Evolutionary conservation across 2,888 invertebrate genomes (phyloP).

Genomic region (Lysandra coridon): DNA sequence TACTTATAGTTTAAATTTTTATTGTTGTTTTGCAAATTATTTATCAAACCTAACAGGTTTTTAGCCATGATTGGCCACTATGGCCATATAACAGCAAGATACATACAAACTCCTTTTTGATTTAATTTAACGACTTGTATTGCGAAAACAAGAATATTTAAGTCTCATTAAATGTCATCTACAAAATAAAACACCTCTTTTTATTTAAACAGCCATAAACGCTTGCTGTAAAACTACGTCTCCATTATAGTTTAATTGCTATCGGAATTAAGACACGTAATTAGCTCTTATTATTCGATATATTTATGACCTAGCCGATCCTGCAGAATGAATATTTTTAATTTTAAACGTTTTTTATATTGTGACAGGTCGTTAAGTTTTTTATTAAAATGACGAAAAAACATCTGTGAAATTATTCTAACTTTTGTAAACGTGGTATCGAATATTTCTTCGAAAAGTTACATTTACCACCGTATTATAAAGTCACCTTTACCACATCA

Average conservation of each 20-base stretch:
- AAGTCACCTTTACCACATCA: neutral
- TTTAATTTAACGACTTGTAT: constrained; percentile 1
- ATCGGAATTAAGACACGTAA: constrained; percentile 10
- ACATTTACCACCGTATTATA: neutral
- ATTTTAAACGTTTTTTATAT: neutral
- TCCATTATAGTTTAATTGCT: constrained; percentile 28
- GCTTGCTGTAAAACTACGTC: constrained; percentile 22
- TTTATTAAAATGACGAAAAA: neutral
- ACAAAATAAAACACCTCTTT: constrained; percentile 20
- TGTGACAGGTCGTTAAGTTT: neutral
- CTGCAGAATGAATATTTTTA: neutral
- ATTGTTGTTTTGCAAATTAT: neutral
- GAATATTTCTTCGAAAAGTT: neutral
- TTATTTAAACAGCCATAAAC: constrained; percentile 26
- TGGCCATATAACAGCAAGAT: neutral
- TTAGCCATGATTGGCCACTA: neutral
- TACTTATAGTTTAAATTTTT: neutral
- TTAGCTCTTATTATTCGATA: constrained; percentile 7
- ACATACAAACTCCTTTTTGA: neutral
- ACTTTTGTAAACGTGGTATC: neutral
- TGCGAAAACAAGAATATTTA: constrained; percentile 19
- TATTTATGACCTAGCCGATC: neutral
- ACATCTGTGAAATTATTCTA: neutral
- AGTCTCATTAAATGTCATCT: constrained; percentile 10
- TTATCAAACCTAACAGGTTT: neutral